phyloP scores from a whole-genome alignment of 2,113 vertebrate species.

The Vidua chalybeata region DNA sequence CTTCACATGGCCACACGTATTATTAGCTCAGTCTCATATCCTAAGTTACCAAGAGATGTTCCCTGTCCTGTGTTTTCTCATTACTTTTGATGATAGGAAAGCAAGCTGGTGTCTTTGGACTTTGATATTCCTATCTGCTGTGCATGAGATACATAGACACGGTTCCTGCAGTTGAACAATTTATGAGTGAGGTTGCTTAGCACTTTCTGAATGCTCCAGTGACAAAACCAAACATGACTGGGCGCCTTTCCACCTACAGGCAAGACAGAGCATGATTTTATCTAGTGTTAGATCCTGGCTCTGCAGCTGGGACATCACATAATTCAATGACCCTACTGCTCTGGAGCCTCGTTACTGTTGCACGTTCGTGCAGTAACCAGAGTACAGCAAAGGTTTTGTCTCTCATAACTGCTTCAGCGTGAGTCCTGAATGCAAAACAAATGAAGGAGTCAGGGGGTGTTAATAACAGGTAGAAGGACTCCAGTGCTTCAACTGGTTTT shows the following conservation, averaged over 20 bases:
- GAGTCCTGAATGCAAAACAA: background rate
- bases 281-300: background rate
- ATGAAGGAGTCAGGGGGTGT: background rate
- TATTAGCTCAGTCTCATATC: background rate
- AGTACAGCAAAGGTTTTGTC: background rate
- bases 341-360: background rate
- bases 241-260: background rate
- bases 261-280: background rate
- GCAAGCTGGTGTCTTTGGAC: background rate
- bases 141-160: background rate
- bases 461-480: background rate
- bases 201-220: background rate
- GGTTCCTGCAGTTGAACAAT: background rate
- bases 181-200: background rate
- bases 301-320: background rate
- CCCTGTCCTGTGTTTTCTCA: background rate
- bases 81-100: background rate
- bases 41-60: background rate
- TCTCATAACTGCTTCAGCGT: background rate
- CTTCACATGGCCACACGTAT: rapidly evolving
- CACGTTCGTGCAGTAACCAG: background rate
- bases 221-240: background rate
- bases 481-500: background rate
- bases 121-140: background rate
- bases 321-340: background rate